These are phyloP conservation scores for Australoheros scitulus DNA, from an alignment of 2,113 vertebrate genomes.

Conservation along the genomic window DNA sequence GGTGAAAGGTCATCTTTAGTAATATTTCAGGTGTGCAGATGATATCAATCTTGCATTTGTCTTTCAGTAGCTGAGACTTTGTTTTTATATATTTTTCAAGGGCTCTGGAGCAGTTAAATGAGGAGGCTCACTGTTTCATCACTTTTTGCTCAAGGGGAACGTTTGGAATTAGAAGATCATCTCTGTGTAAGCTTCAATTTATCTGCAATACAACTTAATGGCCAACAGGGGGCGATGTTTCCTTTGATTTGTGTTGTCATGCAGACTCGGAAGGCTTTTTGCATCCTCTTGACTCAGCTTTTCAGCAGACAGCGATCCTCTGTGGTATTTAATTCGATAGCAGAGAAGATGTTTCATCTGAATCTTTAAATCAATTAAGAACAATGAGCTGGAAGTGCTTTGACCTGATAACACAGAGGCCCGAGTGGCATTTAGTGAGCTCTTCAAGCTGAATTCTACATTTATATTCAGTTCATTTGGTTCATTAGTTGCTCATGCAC, in stretches of 20 bases:
- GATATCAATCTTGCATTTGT: background rate
- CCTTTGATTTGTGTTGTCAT: background rate
- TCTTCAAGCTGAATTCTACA: background rate
- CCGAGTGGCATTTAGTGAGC: background rate
- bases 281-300: conserved; percentile 19
- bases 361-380: conserved; percentile 2
- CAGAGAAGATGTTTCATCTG: background rate
- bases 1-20: background rate
- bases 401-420: background rate
- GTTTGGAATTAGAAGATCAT: background rate
- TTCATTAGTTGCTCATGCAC: background rate
- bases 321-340: conserved; percentile 15
- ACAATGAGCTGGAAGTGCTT: background rate
- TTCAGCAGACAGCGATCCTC: background rate
- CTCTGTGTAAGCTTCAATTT: conserved; percentile 16
- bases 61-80: background rate
- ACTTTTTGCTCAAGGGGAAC: conserved; percentile 19
- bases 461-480: background rate
- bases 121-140: conserved; percentile 46
- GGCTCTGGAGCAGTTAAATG: conserved; percentile 38
- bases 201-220: background rate
- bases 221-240: conserved; percentile 40
- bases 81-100: conserved; percentile 20
- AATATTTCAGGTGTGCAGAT: background rate
- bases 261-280: conserved; percentile 1